Percentiles rank a stretch among this genome's conserved stretches.
Conservation (phyloP, 2,113 vertebrate species). For the Bubo scandiacus region DNA sequence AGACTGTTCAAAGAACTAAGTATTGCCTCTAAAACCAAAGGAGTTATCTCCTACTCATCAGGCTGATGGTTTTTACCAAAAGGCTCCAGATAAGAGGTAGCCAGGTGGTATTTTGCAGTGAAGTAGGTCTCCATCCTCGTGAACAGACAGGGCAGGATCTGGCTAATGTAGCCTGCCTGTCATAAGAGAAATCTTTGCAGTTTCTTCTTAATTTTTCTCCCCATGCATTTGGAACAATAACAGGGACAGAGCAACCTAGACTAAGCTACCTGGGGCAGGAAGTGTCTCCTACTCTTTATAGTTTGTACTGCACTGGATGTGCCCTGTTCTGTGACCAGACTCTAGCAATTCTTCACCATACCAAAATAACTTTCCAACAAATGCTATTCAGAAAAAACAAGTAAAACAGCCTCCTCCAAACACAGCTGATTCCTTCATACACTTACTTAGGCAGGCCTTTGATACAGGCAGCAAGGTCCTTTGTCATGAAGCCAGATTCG, state of each 20-base stretch:
- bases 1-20: neutral
- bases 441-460: conserved; percentile 93
- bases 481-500: conserved; percentile 97
- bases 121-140: neutral
- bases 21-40: neutral
- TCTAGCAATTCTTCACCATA: neutral
- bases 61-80: neutral
- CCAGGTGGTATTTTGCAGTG: neutral
- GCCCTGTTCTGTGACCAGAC: neutral
- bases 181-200: neutral
- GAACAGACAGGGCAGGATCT: neutral
- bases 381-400: neutral
- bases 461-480: conserved; percentile 96
- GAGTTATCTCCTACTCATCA: neutral
- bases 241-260: neutral
- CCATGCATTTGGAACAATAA: neutral
- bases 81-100: neutral
- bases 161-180: neutral
- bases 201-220: neutral
- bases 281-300: neutral
- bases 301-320: neutral
- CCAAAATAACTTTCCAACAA: neutral
- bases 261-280: neutral
- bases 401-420: neutral
- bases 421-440: neutral